Conservation (phyloP, 37 sponge, comb jelly and placozoan species). For the Aplysina aerophoba region DNA sequence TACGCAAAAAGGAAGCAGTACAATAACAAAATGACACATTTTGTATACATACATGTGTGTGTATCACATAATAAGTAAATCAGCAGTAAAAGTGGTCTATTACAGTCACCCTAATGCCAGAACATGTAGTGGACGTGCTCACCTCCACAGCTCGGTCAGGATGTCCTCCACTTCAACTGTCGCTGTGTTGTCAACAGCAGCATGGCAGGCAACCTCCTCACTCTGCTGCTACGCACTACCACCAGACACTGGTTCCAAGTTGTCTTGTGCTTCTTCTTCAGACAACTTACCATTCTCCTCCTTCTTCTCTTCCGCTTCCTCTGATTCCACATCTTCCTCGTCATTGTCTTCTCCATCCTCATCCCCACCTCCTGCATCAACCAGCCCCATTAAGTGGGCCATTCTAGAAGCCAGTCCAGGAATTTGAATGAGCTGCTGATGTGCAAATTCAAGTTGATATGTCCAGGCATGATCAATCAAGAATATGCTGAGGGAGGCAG, state of each 20-base stretch:
- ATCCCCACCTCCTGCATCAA: conserved; percentile 14
- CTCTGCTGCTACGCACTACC: not conserved
- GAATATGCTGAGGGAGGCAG: conserved; percentile 57
- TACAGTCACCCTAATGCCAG: too few relatives aligned
- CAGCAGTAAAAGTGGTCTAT: too few relatives aligned
- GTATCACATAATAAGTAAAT: too few relatives aligned
- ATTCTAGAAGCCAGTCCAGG: conserved; percentile 80
- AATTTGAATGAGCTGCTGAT: conserved; percentile 57
- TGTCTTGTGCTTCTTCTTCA: not conserved
- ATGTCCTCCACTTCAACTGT: conserved; percentile 28
- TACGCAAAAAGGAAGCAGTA: too few relatives aligned
- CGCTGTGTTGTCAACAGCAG: too few relatives aligned
- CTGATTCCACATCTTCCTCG: not conserved
- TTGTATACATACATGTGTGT: too few relatives aligned
- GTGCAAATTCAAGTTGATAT: conserved; percentile 64
- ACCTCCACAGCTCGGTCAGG: conserved; percentile 57
- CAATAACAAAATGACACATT: too few relatives aligned
- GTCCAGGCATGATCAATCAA: conserved; percentile 97
- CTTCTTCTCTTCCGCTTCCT: not conserved
- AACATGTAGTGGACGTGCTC: not conserved
- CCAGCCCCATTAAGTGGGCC: conserved; percentile 63
- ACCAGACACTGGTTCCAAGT: too few relatives aligned
- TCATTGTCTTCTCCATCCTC: conserved; percentile 29
- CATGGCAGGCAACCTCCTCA: not conserved
- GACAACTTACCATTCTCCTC: conserved; percentile 24